phyloP scores from a whole-genome alignment of 2,888 invertebrate species.

The Dasypogon diadema region DNA sequence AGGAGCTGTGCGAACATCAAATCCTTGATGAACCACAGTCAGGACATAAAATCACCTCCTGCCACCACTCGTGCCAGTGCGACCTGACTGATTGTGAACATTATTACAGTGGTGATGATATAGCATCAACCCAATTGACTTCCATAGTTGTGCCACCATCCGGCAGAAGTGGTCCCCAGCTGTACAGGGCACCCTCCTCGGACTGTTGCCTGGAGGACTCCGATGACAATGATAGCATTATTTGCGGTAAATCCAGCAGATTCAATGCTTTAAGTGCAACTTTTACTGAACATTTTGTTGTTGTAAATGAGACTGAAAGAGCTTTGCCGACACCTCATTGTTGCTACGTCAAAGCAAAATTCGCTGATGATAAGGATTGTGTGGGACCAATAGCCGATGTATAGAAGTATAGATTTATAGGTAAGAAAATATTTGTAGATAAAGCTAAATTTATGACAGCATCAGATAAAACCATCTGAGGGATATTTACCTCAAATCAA shows the following conservation, averaged over 20 bases:
- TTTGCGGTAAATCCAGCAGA: conserved; percentile 13
- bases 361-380: conserved; percentile 58
- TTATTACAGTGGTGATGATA: conserved; percentile 21
- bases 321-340: conserved; percentile 53
- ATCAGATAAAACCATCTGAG: no score
- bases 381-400: conserved; percentile 59
- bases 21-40: not conserved
- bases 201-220: conserved; percentile 49
- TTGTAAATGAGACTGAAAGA: conserved; percentile 57
- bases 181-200: conserved; percentile 28
- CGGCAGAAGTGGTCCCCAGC: not conserved
- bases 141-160: conserved; percentile 1
- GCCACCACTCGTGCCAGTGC: conserved; percentile 22
- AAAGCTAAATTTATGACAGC: not conserved
- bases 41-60: conserved; percentile 35
- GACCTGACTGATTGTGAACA: conserved; percentile 34
- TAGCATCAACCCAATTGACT: conserved; percentile 11
- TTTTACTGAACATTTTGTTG: conserved; percentile 53
- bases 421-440: conserved; percentile 21
- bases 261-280: conserved; percentile 34
- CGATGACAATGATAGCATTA: conserved; percentile 40
- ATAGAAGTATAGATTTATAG: conserved; percentile 54
- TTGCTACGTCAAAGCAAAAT: conserved; percentile 59
- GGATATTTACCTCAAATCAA: no score
- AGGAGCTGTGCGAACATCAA: conserved; percentile 20